phyloP scores from a whole-genome alignment of 1,140 invertebrate genomes.

The Chelonus insularis region DNA sequence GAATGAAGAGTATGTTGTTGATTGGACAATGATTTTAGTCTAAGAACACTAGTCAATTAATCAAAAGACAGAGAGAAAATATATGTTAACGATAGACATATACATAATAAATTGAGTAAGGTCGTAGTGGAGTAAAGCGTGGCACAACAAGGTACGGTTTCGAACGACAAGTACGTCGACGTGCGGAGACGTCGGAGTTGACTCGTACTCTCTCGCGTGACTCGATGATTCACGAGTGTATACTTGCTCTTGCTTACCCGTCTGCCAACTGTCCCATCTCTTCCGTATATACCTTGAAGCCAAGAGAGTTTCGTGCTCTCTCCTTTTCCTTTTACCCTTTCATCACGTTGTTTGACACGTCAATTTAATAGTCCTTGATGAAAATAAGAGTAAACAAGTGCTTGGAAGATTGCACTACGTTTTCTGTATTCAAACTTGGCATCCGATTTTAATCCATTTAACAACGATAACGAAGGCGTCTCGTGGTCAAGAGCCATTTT shows the following conservation, averaged over 20 bases:
- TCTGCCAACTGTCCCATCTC: background rate
- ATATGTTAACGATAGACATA: background rate
- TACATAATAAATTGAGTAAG: constrained; percentile 9
- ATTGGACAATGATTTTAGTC: too few relatives aligned
- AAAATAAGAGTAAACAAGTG: background rate
- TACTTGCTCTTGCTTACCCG: constrained; percentile 1
- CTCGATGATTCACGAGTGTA: constrained; percentile 31
- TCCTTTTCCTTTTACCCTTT: background rate
- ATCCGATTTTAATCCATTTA: constrained; percentile 41
- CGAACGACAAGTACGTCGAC: constrained; percentile 12
- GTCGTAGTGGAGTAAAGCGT: constrained; percentile 13
- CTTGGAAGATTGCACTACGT: background rate
- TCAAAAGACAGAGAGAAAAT: too few relatives aligned
- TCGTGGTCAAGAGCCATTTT: constrained; percentile 10
- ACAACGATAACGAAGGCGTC: constrained; percentile 41
- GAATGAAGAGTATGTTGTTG: too few relatives aligned
- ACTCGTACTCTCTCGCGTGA: constrained; percentile 29
- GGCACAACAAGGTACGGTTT: constrained; percentile 30
- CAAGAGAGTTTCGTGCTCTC: background rate
- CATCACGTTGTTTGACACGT: background rate
- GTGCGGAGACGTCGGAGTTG: constrained; percentile 25
- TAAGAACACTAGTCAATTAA: too few relatives aligned
- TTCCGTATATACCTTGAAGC: background rate
- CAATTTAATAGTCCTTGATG: constrained; percentile 7
- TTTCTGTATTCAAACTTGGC: constrained; percentile 15